Percentiles rank a stretch among this genome's conserved stretches.
Conservation (phyloP, 2,888 invertebrate species). For the Drepana falcataria region DNA sequence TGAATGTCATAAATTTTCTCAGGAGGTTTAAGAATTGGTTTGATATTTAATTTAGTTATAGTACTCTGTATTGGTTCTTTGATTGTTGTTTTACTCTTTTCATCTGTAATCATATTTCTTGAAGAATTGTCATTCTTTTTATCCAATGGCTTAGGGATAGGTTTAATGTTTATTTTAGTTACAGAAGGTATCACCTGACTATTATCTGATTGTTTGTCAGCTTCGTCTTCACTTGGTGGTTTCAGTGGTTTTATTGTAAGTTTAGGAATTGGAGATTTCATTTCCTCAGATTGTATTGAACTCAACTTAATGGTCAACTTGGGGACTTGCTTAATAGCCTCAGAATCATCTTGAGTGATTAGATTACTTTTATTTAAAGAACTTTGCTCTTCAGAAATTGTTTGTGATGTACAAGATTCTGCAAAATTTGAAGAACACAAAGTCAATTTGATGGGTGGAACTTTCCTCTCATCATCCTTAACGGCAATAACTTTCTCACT, state of each 20-base stretch:
- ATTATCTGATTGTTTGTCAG: constrained; percentile 18
- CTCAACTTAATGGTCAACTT: constrained; percentile 72
- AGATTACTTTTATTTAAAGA: constrained; percentile 25
- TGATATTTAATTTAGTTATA: constrained; percentile 69
- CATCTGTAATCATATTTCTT: constrained; percentile 34
- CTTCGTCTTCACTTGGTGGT: constrained; percentile 28
- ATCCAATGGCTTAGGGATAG: constrained; percentile 59
- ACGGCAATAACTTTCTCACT: neutral
- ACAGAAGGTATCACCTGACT: constrained; percentile 50
- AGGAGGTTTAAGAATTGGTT: constrained; percentile 68
- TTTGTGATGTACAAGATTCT: constrained; percentile 16
- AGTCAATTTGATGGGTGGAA: constrained; percentile 49
- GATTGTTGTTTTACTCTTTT: constrained; percentile 23
- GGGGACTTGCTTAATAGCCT: constrained; percentile 60
- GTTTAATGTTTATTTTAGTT: constrained; percentile 69
- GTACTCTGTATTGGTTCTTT: constrained; percentile 51
- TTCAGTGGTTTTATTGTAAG: constrained; percentile 28
- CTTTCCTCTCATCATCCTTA: constrained; percentile 32
- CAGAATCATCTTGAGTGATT: constrained; percentile 29
- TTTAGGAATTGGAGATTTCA: constrained; percentile 36
- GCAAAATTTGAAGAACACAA: constrained; percentile 26
- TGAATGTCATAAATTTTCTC: constrained; percentile 68
- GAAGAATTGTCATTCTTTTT: constrained; percentile 50
- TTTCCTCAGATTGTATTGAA: constrained; percentile 51
- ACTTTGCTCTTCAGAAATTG: constrained; percentile 17